Base-by-base conservation (phyloP, 1,140 invertebrate species). In the Lasioglossum baleicum region DNA sequence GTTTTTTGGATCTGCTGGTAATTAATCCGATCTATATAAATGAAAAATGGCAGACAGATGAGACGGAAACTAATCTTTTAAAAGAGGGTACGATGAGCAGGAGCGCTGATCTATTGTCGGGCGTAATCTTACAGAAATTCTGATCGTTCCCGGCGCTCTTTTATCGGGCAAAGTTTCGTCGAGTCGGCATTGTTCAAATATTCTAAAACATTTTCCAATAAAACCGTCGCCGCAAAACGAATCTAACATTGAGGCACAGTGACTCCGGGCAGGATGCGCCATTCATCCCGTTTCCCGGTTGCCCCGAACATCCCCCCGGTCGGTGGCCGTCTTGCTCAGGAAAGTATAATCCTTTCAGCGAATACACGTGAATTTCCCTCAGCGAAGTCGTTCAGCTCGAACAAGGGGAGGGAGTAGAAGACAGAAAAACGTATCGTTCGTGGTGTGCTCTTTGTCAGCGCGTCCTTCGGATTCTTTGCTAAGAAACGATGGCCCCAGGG, bases 331-430 rank as follows among this genome's bases (percentile, higher is more conserved):
- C 4, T 2, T 20, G 17, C 20, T 5, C 51, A 13, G 44, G 1
- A 22, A 40, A 35, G 10, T 17, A 4, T 22, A 48, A n/a, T 40
- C 11, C 11, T 15, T 44, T 56, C 5, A 3, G 15, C 64, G n/a
- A 22, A 58, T 31, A 58, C 66, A 40, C 42, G 75, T 77, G 67
- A 77, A 70, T 77, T 15, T 20, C 42, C 31, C 31, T 51, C 26
- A n/a, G 1, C 48, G 10, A 35, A 3, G 15, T 58, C 42, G 67
- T 61, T 77, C 42, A 10, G 26, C n/a, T 20, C 17, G 40, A 58
- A 58, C 7, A 31, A 42, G 5, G 15, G 51, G 51, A 2, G 5
- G 51, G 15, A 0, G 5, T 15, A 53, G 13, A 35, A 48, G 51
- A 15, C 22, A 51, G 51, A 69, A 31, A 61, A 70, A 61, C 67